Evolutionary conservation across 2,797 vertebrate species (phyloP).

Genomic region (Brachymystax lenok): DNA sequence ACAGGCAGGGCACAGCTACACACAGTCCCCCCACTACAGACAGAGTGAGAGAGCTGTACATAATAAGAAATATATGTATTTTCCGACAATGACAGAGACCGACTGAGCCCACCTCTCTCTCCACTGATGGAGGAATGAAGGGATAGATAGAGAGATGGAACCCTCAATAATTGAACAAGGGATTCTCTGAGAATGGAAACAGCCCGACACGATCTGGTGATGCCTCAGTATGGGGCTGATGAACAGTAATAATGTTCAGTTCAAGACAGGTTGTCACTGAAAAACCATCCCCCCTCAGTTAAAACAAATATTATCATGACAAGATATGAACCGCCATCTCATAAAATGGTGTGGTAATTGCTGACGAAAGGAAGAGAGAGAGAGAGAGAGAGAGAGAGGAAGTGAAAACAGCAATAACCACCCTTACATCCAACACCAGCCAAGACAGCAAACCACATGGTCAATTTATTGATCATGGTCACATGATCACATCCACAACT

Average conservation of each 20-base stretch:
- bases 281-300: not conserved
- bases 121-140: not conserved
- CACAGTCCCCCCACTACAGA: not conserved
- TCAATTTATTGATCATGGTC: too few relatives aligned
- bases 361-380: not conserved
- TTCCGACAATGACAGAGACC: not conserved
- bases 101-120: not conserved
- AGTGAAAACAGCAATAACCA: not conserved
- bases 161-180: not conserved
- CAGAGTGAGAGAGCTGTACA: not conserved
- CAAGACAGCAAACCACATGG: too few relatives aligned
- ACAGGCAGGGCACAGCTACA: not conserved
- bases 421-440: not conserved
- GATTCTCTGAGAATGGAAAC: not conserved
- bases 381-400: not conserved
- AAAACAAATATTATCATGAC: too few relatives aligned
- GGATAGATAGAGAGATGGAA: not conserved
- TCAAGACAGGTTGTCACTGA: not conserved
- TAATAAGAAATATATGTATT: not conserved
- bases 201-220: not conserved
- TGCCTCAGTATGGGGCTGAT: not conserved
- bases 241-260: not conserved
- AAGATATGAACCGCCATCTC: not conserved
- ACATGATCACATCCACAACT: too few relatives aligned
- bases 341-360: too few relatives aligned